phyloP scores from a whole-genome alignment of 2,888 invertebrate genomes.

The Itoplectis maculator region DNA sequence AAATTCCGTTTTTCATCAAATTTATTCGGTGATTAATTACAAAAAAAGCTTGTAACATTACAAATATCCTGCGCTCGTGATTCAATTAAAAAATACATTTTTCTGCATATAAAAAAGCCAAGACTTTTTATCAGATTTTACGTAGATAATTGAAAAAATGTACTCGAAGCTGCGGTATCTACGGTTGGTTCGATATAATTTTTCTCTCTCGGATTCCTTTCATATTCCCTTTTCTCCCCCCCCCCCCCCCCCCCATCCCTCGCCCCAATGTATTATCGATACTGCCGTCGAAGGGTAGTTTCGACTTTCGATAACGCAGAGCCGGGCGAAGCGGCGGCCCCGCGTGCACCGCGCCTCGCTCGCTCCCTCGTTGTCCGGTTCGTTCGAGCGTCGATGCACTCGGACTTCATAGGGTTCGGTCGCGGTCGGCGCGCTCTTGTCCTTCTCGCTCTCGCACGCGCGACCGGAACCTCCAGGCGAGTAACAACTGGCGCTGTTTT shows the following conservation, averaged over 20 bases:
- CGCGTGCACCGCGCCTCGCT: conserved; percentile 25
- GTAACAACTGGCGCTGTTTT: conserved; percentile 60
- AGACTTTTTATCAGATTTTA: neutral
- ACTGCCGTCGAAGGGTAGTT: conserved; percentile 63
- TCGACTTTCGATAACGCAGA: conserved; percentile 58
- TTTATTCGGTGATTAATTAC: no score
- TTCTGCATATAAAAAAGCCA: conserved; percentile 18
- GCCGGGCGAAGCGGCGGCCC: conserved; percentile 11
- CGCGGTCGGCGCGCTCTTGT: conserved; percentile 46
- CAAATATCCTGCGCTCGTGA: no score
- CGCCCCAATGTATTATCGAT: conserved; percentile 63
- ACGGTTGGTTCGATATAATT: conserved; percentile 41
- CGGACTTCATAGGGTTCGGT: conserved; percentile 7
- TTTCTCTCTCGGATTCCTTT: conserved; percentile 8
- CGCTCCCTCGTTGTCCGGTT: conserved; percentile 30
- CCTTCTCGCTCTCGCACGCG: conserved; percentile 52
- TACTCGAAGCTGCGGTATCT: conserved; percentile 6
- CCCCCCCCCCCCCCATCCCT: conserved; percentile 50
- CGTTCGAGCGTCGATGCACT: conserved; percentile 25
- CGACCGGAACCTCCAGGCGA: conserved; percentile 46
- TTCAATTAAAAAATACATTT: neutral
- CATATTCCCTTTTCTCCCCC: conserved; percentile 28
- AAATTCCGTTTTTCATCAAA: no score
- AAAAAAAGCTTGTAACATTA: no score
- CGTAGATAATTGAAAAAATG: neutral